Evolutionary conservation across 1,140 invertebrate species (phyloP).

Genomic region (Drosophila punjabiensis): DNA sequence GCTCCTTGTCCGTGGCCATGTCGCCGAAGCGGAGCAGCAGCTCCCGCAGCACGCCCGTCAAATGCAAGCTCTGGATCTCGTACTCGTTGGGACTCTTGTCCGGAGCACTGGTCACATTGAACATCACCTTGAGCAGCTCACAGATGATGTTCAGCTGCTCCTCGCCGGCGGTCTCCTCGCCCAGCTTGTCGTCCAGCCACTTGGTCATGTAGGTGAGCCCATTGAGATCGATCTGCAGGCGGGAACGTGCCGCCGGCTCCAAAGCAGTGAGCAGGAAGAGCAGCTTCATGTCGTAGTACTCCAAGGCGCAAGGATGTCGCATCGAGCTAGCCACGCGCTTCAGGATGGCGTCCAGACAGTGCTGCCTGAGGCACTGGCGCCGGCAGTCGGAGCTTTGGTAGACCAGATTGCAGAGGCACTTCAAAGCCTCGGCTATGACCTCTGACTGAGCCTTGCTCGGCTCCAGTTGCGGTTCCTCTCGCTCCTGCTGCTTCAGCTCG

Average conservation of each 20-base stretch:
- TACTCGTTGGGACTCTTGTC: slow-evolving; percentile 88
- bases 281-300: slow-evolving; percentile 95
- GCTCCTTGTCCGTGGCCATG: slow-evolving; percentile 87
- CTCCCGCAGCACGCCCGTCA: slow-evolving; percentile 91
- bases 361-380: slow-evolving; percentile 88
- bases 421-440: slow-evolving; percentile 90
- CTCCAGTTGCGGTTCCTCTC: slow-evolving; percentile 14
- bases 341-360: slow-evolving; percentile 91
- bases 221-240: slow-evolving; percentile 91
- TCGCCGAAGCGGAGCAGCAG: slow-evolving; percentile 89
- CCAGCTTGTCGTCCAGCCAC: slow-evolving; percentile 91
- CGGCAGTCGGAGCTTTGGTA: slow-evolving; percentile 92
- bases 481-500: slow-evolving; percentile 60
- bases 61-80: slow-evolving; percentile 89
- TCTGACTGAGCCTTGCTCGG: slow-evolving; percentile 44
- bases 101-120: slow-evolving; percentile 91
- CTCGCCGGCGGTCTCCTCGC: slow-evolving; percentile 86
- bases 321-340: slow-evolving; percentile 87
- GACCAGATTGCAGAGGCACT: slow-evolving; percentile 95
- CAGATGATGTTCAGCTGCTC: slow-evolving; percentile 90
- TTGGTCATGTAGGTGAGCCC: slow-evolving; percentile 93
- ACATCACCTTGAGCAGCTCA: slow-evolving; percentile 95
- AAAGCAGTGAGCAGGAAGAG: slow-evolving; percentile 95
- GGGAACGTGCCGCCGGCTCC: slow-evolving; percentile 89
- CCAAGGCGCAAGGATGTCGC: slow-evolving; percentile 88